These are phyloP conservation scores for Ornithoptera priamus DNA, from an alignment of 2,888 invertebrate species.

Conservation along the genomic window DNA sequence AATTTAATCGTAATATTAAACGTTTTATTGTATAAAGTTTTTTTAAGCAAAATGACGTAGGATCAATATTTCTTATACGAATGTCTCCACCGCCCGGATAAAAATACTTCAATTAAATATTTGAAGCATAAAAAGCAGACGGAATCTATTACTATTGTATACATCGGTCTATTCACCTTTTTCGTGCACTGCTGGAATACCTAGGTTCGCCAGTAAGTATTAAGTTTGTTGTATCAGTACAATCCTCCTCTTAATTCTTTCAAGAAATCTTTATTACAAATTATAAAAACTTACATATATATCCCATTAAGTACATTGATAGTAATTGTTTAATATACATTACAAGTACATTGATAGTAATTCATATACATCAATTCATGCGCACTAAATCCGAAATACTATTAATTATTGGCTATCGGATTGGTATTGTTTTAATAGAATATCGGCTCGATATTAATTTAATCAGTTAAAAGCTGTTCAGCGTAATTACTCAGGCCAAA, in stretches of 20 bases:
- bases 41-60: not conserved
- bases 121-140: not conserved
- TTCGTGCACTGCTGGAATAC: not conserved
- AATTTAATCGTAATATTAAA: not conserved
- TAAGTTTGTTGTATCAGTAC: not conserved
- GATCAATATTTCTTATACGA: not conserved
- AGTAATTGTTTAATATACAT: not conserved
- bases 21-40: not conserved
- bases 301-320: constrained; percentile 1
- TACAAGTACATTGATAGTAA: constrained; percentile 3
- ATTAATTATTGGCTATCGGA: not conserved
- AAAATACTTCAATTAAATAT: not conserved
- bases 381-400: not conserved
- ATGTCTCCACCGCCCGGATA: not conserved
- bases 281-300: not conserved
- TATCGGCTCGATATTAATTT: not conserved
- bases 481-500: not conserved
- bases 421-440: not conserved
- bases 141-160: constrained; percentile 8
- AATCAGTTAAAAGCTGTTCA: constrained; percentile 1
- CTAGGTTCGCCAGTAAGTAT: not conserved
- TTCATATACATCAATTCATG: constrained; percentile 1
- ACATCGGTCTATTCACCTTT: not conserved
- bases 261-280: not conserved
- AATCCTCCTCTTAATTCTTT: not conserved